Evolutionary conservation across 2,113 vertebrate genomes (phyloP).

Genomic region (Sarotherodon lohbergeri): DNA sequence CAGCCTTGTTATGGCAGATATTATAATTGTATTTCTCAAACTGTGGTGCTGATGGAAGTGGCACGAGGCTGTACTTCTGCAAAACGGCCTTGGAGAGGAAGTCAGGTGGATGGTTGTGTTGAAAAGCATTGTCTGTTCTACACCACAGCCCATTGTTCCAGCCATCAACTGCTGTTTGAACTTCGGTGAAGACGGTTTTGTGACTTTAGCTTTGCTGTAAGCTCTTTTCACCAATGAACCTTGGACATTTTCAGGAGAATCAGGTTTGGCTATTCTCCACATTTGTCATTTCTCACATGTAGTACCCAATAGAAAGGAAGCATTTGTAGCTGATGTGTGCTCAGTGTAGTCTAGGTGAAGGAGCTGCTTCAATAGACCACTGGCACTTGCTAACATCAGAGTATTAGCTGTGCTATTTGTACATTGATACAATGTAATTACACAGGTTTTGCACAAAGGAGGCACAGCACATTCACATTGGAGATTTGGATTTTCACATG

Average conservation of each 20-base stretch:
- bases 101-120: neutral
- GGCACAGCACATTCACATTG: accelerated
- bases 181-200: neutral
- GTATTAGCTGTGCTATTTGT: neutral
- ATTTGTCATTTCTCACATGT: neutral
- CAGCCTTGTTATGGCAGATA: neutral
- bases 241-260: neutral
- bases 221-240: neutral
- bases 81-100: neutral
- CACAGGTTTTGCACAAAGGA: neutral
- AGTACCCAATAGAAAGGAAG: neutral
- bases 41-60: neutral
- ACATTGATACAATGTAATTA: neutral
- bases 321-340: neutral
- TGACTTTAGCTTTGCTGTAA: neutral
- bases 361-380: neutral
- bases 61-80: neutral
- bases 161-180: neutral
- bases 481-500: neutral
- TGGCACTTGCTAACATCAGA: neutral
- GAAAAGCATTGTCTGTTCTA: neutral
- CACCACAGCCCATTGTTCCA: neutral
- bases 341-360: neutral
- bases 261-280: neutral
- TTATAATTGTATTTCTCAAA: neutral